Conservation (phyloP, 35 echinoderm and acorn worm species). For the Ptychodera flava region DNA sequence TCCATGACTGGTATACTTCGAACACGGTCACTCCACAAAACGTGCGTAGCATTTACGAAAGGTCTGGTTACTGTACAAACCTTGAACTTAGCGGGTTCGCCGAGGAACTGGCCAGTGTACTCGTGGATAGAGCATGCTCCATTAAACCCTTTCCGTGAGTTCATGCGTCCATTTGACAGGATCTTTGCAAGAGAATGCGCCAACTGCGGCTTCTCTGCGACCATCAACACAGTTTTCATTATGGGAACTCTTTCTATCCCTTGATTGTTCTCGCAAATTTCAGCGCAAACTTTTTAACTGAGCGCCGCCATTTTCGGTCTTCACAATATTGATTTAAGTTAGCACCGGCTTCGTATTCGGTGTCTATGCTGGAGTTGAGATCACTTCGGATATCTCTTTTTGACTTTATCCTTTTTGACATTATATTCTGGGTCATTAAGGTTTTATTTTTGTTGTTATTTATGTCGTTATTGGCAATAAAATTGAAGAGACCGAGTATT, state of each 20-base stretch:
- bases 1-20: conserved; percentile 80
- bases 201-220: conserved; percentile 94
- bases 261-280: not conserved
- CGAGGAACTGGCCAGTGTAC: conserved; percentile 67
- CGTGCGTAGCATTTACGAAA: conserved; percentile 90
- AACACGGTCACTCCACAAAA: conserved; percentile 66
- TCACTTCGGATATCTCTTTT: not conserved
- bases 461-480: too few species aligned
- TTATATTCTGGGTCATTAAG: not conserved
- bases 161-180: conserved; percentile 70
- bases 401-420: not conserved
- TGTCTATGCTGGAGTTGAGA: not conserved
- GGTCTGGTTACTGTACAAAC: conserved; percentile 66
- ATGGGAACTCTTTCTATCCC: conserved; percentile 3
- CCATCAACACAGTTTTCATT: conserved; percentile 93
- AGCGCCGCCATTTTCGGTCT: not conserved
- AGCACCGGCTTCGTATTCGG: not conserved
- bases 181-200: conserved; percentile 95
- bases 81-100: conserved; percentile 84
- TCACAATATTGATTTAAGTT: not conserved
- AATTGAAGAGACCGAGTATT: too few species aligned
- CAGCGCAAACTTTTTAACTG: not conserved
- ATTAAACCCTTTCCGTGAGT: conserved; percentile 77
- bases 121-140: conserved; percentile 94
- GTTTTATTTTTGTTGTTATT: too few species aligned